Evolutionary conservation across 2,113 vertebrate species (phyloP).

Genomic region (Peucedramus taeniatus): DNA sequence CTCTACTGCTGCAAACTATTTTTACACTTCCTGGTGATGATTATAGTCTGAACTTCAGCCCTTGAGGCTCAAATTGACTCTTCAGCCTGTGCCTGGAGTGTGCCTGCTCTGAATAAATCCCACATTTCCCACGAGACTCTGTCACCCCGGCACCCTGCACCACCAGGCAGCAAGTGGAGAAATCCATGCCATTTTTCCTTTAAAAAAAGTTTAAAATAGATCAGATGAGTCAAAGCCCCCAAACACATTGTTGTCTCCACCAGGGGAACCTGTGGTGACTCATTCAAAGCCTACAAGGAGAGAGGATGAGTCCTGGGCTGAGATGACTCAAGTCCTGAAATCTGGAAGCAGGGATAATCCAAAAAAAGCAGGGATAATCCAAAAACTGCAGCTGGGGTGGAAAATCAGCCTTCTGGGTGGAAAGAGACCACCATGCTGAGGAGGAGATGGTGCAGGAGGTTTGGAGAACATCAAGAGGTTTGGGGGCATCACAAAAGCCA

Average conservation of each 20-base stretch:
- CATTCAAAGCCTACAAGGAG: not conserved
- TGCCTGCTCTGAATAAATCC: not conserved
- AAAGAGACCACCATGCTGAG: not conserved
- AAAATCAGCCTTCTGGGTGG: not conserved
- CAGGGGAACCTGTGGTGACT: not conserved
- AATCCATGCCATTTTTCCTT: not conserved
- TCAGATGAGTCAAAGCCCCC: not conserved
- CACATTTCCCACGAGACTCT: accelerated
- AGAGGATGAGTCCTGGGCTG: not conserved
- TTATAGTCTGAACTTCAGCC: not conserved
- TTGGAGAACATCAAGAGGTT: accelerated
- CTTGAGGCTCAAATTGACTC: not conserved
- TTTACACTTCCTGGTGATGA: not conserved
- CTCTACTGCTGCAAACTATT: not conserved
- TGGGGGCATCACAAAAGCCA: accelerated
- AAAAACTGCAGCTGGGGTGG: not conserved
- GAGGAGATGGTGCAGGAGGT: accelerated
- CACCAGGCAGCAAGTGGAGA: not conserved
- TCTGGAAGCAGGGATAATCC: not conserved
- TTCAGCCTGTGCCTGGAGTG: accelerated
- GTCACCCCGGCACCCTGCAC: accelerated
- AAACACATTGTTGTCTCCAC: not conserved
- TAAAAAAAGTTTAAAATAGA: not conserved
- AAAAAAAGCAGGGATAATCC: not conserved
- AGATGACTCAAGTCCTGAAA: not conserved